Evolutionary conservation across 2,797 vertebrate species (phyloP).

Genomic region (Capromys pilorides): DNA sequence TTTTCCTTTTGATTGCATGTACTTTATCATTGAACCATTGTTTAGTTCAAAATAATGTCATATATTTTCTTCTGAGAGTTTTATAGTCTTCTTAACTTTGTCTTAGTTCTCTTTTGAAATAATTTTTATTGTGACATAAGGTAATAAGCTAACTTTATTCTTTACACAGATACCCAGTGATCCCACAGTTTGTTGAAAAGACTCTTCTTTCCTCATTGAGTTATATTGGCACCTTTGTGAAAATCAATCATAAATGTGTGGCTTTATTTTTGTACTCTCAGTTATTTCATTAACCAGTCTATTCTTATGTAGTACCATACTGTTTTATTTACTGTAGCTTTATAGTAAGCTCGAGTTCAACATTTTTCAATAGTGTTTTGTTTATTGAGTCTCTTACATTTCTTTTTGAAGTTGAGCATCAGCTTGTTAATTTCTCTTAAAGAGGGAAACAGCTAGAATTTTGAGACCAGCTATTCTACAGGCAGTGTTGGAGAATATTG

Average conservation of each 20-base stretch:
- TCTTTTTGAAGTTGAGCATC: background rate
- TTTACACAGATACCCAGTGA: background rate
- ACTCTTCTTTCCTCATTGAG: background rate
- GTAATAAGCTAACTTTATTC: background rate
- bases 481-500: background rate
- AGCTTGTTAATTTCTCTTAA: background rate
- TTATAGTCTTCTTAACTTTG: conserved; percentile 17
- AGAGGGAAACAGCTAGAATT: background rate
- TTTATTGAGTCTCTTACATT: background rate
- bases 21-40: background rate
- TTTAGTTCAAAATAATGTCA: background rate
- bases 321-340: background rate
- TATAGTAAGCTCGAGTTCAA: background rate
- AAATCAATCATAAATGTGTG: background rate
- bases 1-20: conserved; percentile 47
- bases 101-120: conserved; percentile 1
- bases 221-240: background rate
- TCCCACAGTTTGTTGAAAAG: background rate
- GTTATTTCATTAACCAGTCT: background rate
- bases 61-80: background rate
- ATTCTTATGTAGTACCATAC: background rate
- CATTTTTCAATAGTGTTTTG: background rate
- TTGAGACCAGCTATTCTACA: background rate
- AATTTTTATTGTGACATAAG: background rate
- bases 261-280: background rate